These are phyloP conservation scores for Proterorhinus semilunaris DNA, from an alignment of 2,113 vertebrate species.

Conservation along the genomic window DNA sequence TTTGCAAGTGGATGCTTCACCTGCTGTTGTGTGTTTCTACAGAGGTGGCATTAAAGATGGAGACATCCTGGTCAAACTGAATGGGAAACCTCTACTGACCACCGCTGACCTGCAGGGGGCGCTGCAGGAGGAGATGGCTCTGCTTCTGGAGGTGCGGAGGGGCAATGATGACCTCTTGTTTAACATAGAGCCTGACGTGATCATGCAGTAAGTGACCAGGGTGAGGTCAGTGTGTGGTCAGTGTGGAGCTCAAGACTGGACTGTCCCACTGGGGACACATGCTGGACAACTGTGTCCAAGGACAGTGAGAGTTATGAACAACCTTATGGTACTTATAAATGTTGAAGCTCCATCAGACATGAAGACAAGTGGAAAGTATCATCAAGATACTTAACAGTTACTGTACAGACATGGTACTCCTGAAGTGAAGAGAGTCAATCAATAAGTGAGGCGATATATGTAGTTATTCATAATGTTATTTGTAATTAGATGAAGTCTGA, in stretches of 20 bases:
- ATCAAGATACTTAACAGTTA: background rate
- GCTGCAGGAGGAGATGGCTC: slow-evolving; percentile 84
- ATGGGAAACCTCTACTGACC: slow-evolving; percentile 81
- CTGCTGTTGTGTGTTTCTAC: slow-evolving; percentile 14
- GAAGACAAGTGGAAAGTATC: background rate
- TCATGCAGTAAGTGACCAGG: slow-evolving; percentile 77
- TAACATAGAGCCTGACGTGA: slow-evolving; percentile 88
- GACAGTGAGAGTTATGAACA: background rate
- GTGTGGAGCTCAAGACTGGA: background rate
- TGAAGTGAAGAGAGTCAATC: background rate
- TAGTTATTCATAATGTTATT: too few species aligned
- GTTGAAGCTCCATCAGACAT: background rate
- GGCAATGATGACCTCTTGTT: slow-evolving; percentile 93
- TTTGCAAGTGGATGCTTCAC: background rate
- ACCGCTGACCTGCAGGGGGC: slow-evolving; percentile 89
- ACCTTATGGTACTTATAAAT: background rate
- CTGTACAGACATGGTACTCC: background rate
- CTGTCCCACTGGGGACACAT: slow-evolving; percentile 5
- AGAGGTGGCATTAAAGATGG: slow-evolving; percentile 91
- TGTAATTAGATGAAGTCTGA: too few species aligned
- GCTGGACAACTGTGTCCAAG: slow-evolving; percentile 1
- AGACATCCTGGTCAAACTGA: slow-evolving; percentile 91
- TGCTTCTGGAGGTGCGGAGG: slow-evolving; percentile 89
- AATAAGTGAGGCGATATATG: too few species aligned
- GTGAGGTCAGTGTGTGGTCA: background rate